These are phyloP conservation scores for Crocallis elinguaria DNA, from an alignment of 2,888 invertebrate species.

Conservation along the genomic window DNA sequence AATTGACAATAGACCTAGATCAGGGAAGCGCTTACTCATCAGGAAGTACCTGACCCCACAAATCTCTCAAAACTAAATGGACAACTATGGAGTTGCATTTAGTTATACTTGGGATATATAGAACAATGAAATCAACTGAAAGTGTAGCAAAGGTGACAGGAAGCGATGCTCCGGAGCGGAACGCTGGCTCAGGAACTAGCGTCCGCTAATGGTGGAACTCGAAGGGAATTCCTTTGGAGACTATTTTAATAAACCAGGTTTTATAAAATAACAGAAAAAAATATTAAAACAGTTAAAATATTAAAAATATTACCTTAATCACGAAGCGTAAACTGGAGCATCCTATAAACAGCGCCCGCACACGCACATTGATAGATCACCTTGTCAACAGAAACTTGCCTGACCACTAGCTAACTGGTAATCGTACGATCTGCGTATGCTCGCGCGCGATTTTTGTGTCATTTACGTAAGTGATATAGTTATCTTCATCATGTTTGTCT, in stretches of 20 bases:
- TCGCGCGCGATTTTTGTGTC: no score
- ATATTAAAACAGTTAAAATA: no score
- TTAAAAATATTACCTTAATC: no score
- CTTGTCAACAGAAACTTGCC: no score
- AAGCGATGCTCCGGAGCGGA: conserved; percentile 76
- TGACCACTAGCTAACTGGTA: no score
- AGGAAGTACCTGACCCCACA: conserved; percentile 3
- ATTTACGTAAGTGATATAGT: no score
- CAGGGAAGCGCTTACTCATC: conserved; percentile 6
- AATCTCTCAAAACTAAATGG: conserved; percentile 17
- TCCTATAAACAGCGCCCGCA: no score
- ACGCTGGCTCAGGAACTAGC: conserved; percentile 71
- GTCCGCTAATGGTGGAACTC: conserved; percentile 54
- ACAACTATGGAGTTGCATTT: conserved; percentile 24
- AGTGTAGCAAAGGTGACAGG: conserved; percentile 82
- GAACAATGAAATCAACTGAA: conserved; percentile 80
- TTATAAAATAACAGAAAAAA: not conserved
- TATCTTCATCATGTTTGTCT: no score
- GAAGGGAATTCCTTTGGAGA: conserved; percentile 32
- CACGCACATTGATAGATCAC: no score
- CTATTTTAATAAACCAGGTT: not conserved
- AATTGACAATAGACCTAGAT: not conserved
- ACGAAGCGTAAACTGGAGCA: no score
- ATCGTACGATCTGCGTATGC: no score
- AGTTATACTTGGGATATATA: conserved; percentile 38